These are phyloP conservation scores for Palloptera scutellata DNA, from an alignment of 2,888 invertebrate species.

Conservation along the genomic window DNA sequence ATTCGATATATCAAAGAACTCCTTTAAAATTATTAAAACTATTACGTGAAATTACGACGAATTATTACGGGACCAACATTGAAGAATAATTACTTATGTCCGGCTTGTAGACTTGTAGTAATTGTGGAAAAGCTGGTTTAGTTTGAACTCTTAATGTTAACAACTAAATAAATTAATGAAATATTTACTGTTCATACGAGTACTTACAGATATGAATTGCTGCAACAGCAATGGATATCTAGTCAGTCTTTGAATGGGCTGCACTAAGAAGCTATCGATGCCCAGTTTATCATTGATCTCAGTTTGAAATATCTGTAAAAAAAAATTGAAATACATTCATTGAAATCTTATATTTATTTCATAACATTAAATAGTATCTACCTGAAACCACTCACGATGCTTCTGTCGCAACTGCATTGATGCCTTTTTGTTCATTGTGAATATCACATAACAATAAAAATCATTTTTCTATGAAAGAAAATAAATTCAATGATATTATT, in stretches of 20 bases:
- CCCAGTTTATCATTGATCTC: conserved; percentile 62
- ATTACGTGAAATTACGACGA: too few relatives aligned
- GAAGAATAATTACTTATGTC: too few relatives aligned
- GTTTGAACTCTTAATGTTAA: too few relatives aligned
- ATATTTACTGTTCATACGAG: conserved; percentile 47
- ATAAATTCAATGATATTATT: conserved; percentile 11
- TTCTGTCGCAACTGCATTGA: conserved; percentile 61
- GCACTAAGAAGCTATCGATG: conserved; percentile 63
- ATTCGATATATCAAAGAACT: too few relatives aligned
- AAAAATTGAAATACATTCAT: not conserved
- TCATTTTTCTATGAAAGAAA: conserved; percentile 53
- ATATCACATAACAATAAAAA: conserved; percentile 62
- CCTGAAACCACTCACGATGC: conserved; percentile 58
- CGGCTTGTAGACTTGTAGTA: too few relatives aligned
- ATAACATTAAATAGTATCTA: conserved; percentile 33
- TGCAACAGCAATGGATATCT: conserved; percentile 62
- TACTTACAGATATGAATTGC: conserved; percentile 60
- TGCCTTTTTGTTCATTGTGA: conserved; percentile 62
- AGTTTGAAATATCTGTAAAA: conserved; percentile 52
- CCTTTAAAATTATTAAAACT: too few relatives aligned
- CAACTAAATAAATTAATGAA: too few relatives aligned
- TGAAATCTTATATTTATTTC: not conserved
- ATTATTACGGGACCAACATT: too few relatives aligned
- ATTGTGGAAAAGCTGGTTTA: too few relatives aligned
- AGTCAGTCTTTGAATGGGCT: conserved; percentile 65